Conservation (phyloP, 2,888 invertebrate species). For the Spodoptera picta region DNA sequence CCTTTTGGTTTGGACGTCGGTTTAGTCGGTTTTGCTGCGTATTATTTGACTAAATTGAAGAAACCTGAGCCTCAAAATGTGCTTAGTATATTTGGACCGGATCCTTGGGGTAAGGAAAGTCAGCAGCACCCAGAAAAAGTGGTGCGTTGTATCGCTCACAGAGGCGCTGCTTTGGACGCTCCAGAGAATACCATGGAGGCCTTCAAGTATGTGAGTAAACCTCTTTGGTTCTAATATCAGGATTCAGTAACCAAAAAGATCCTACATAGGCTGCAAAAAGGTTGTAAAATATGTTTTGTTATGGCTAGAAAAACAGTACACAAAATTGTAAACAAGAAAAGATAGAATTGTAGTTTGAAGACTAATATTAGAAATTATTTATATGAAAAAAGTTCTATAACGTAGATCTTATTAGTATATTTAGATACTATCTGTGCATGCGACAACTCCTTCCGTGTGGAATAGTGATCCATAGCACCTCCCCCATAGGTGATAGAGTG, state of each 20-base stretch:
- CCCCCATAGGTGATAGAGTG: too few relatives aligned
- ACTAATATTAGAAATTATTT: too few relatives aligned
- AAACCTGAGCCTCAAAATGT: conserved; percentile 79
- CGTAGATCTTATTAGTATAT: too few relatives aligned
- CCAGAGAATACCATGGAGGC: conserved; percentile 94
- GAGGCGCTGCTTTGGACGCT: conserved; percentile 93
- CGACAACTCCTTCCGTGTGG: too few relatives aligned
- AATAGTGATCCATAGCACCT: too few relatives aligned
- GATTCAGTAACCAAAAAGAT: neutral
- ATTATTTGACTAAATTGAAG: conserved; percentile 75
- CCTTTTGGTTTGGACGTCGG: conserved; percentile 81
- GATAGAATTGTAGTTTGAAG: too few relatives aligned
- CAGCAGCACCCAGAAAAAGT: conserved; percentile 79
- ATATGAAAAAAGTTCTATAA: too few relatives aligned
- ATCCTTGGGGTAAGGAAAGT: conserved; percentile 80
- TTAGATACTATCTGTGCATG: too few relatives aligned
- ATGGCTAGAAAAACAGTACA: too few relatives aligned
- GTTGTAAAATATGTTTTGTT: neutral
- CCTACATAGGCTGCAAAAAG: neutral
- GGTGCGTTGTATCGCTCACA: conserved; percentile 91
- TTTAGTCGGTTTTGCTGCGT: conserved; percentile 73
- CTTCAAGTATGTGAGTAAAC: conserved; percentile 90
- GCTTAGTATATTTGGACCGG: conserved; percentile 87
- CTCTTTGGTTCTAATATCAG: neutral
- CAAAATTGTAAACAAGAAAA: neutral